A percentile compares a stretch with the other conserved stretches of the same genome.
Evolutionary conservation across 2,888 invertebrate species (phyloP).

Genomic region (Zele albiditarsus): DNA sequence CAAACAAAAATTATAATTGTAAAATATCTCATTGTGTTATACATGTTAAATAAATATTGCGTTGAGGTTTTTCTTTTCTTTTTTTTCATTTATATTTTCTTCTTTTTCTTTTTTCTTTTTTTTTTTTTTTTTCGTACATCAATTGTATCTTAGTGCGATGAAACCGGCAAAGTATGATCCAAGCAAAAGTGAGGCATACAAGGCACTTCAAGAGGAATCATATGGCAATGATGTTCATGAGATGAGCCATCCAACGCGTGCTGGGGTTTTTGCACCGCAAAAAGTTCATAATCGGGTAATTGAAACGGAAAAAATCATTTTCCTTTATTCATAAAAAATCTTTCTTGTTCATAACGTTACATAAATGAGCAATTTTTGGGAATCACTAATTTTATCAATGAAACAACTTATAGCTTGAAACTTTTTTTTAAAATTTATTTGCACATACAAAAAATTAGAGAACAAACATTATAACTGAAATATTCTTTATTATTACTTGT

Average conservation of each 20-base stretch:
- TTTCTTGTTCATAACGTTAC: background rate
- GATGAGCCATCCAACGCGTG: slow-evolving; percentile 81
- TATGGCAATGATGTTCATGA: slow-evolving; percentile 80
- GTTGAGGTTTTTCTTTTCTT: background rate
- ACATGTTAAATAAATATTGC: slow-evolving; percentile 15
- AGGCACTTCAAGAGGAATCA: slow-evolving; percentile 89
- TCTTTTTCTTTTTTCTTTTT: background rate
- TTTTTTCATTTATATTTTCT: background rate
- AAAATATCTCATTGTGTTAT: background rate
- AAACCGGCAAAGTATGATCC: slow-evolving; percentile 82
- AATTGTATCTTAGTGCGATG: slow-evolving; percentile 63
- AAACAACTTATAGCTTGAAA: no score
- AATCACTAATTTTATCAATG: no score
- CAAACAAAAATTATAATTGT: background rate
- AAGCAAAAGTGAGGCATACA: slow-evolving; percentile 90
- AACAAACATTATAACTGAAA: no score
- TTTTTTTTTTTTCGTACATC: background rate
- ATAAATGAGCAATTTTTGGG: no score
- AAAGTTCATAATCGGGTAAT: slow-evolving; percentile 67
- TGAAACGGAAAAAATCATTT: background rate
- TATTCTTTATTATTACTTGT: no score
- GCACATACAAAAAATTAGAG: no score
- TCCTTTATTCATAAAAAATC: slow-evolving; percentile 2
- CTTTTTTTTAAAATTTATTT: no score
- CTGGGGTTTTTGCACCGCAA: slow-evolving; percentile 85